Conservation (phyloP, 2,888 invertebrate genomes). For the Chrysolina oricalcia region DNA sequence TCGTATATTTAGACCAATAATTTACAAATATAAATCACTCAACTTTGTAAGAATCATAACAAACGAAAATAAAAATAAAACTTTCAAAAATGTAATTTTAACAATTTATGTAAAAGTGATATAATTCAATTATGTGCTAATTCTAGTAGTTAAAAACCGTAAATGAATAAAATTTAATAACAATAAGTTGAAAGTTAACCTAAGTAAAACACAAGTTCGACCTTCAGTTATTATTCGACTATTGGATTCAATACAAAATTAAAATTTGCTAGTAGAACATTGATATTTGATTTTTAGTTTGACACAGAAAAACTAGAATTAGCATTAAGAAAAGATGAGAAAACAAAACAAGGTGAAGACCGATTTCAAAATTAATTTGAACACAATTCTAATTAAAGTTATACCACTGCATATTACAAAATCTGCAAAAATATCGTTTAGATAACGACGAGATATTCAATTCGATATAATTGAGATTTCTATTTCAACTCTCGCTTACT, state of each 20-base stretch:
- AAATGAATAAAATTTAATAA: not conserved
- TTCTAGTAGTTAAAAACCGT: not conserved
- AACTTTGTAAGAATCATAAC: conserved; percentile 28
- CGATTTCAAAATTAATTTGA: not conserved
- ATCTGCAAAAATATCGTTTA: conserved; percentile 3
- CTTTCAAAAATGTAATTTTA: conserved; percentile 22
- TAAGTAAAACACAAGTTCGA: not conserved
- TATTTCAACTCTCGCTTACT: not conserved
- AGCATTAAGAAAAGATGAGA: not conserved
- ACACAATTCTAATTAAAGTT: not conserved
- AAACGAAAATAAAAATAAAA: conserved; percentile 30
- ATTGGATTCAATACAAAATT: not conserved
- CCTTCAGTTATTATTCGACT: no score
- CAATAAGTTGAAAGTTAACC: not conserved
- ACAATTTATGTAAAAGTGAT: conserved; percentile 17
- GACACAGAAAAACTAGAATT: conserved; percentile 1
- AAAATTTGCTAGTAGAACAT: not conserved
- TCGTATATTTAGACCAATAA: conserved; percentile 46
- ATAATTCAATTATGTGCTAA: not conserved
- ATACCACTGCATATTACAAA: not conserved
- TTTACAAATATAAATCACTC: conserved; percentile 43
- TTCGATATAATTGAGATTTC: not conserved
- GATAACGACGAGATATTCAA: conserved; percentile 1
- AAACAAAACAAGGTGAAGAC: not conserved
- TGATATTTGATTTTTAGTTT: not conserved